Base-by-base conservation (phyloP, 1,140 invertebrate species). In the Hylyphantes graminicola region DNA sequence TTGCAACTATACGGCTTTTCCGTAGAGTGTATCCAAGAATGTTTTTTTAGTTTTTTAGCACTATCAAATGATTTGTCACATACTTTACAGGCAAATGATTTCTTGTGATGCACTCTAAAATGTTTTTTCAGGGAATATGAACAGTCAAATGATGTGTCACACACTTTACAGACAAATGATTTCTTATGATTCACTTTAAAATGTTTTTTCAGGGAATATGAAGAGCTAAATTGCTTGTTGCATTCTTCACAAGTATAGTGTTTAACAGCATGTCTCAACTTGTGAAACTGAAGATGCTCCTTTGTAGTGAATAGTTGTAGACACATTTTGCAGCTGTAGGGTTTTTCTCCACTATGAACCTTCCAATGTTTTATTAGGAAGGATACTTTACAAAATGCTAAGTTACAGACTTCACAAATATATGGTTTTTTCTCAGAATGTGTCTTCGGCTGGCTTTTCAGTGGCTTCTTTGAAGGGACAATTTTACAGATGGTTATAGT, bases 291-390 rank as follows among this genome's bases (percentile, higher is more conserved):
- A 35, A 35, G 35, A 5, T 35, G 35, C 35, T 35, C 35, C 35
- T 35, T 35, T 35, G 35, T 35, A 35, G 35, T 35, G 35, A 35
- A 35, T 35, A 35, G 35, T 35, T 35, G 35, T 1, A 35, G 35
- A 35, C 35, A 35, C 35, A 35, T 35, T 35, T 35, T 35, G 35
- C 35, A 35, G 35, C 35, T 35, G 35, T 35, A 35, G n/a, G 19
- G 19, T 11, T 67, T 67, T 11, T 67, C 64, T 11, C 48, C 48
- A 6, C 85, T 87, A 59, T 87, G 86, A n/a, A 77, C 85, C 17
- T 85, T 53, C 86, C 86, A 86, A 70, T 87, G 87, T 74, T 85
- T 76, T 19, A 86, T n/a, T 51, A 87, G 68, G 75, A 86, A 87
- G 82, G 85, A 87, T 13, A 77, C 70, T 75, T 87, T 85, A 53